Evolutionary conservation across 23 tunicate genomes (phyloP).

Genomic region (Styela plicata): DNA sequence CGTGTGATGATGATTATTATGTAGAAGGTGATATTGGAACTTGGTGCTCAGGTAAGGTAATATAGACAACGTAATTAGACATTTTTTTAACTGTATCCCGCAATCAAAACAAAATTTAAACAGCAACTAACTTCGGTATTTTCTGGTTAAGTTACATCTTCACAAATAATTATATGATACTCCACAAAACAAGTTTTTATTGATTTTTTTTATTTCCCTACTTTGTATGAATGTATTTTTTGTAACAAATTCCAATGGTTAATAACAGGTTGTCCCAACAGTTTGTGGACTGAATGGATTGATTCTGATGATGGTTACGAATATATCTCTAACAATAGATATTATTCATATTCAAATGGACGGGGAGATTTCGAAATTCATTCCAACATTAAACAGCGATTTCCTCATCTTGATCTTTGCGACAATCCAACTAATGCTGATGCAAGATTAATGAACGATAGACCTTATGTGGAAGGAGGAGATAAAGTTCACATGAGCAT

Average conservation of each 20-base stretch:
- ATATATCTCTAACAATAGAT: too few relatives aligned
- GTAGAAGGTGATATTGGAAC: neutral
- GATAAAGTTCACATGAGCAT: neutral
- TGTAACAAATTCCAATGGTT: too few relatives aligned
- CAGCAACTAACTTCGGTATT: too few relatives aligned
- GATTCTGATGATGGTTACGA: neutral
- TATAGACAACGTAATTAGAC: too few relatives aligned
- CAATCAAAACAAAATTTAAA: too few relatives aligned
- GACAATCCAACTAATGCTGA: neutral
- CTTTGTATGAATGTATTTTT: too few relatives aligned
- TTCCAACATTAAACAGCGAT: neutral
- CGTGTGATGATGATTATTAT: neutral
- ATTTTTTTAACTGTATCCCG: too few relatives aligned
- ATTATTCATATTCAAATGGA: neutral
- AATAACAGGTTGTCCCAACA: neutral
- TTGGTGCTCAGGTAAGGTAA: neutral
- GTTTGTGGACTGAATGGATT: neutral
- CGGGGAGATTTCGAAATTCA: neutral
- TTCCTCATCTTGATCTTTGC: neutral
- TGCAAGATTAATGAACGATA: neutral
- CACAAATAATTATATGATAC: too few relatives aligned
- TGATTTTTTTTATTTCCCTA: too few relatives aligned
- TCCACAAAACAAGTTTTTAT: too few relatives aligned
- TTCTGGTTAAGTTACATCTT: too few relatives aligned
- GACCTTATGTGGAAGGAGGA: neutral